These are phyloP conservation scores for Scomber colias DNA, from an alignment of 2,113 vertebrate species.

Conservation along the genomic window DNA sequence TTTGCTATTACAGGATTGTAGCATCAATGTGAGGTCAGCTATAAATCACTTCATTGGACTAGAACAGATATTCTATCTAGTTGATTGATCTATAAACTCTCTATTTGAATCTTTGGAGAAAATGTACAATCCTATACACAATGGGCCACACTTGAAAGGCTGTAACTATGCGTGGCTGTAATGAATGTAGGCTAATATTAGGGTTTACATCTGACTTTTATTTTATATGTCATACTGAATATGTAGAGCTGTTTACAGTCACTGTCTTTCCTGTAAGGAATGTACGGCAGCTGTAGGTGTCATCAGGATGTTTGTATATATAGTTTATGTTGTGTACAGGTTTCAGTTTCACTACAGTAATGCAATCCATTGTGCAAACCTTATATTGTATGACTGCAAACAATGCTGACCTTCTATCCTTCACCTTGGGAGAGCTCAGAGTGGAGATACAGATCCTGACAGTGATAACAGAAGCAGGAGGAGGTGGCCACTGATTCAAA, in stretches of 20 bases:
- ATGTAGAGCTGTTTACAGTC: too few species aligned
- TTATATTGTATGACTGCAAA: not conserved
- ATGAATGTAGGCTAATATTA: not conserved
- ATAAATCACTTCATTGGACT: not conserved
- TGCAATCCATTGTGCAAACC: not conserved
- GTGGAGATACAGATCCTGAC: constrained; percentile 16
- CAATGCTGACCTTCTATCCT: constrained; percentile 2
- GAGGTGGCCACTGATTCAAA: constrained; percentile 9
- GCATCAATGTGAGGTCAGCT: not conserved
- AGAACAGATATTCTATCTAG: not conserved
- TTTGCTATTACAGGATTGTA: constrained; percentile 1
- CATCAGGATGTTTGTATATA: not conserved
- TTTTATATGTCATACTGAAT: too few species aligned
- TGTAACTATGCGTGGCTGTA: not conserved
- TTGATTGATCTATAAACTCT: not conserved
- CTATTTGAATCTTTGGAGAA: too few species aligned
- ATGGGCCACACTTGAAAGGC: not conserved
- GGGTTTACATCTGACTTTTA: too few species aligned
- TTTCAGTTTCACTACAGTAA: not conserved
- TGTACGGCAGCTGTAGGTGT: too few species aligned
- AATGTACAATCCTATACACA: too few species aligned
- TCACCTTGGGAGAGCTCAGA: constrained; percentile 12
- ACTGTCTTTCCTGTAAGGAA: too few species aligned
- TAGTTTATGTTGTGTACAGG: not conserved
- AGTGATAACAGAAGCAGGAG: not conserved